phyloP scores from a whole-genome alignment of 2,113 vertebrate species.

The western clawed frog (Xenopus tropicalis) region UCB_Xtro_10.0 CM004452.2:51736001-51736500 shows the following conservation, averaged over 20 bases:
- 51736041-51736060: conserved; percentile 62
- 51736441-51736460: conserved; percentile 60
- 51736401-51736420: conserved; percentile 60
- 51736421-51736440: conserved; percentile 64
- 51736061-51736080: conserved; percentile 70
- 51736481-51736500: conserved; percentile 72
- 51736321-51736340: conserved; percentile 61
- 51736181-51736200: conserved; percentile 53
- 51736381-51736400: conserved; percentile 75
- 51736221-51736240: conserved; percentile 70
- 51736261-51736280: conserved; percentile 61
- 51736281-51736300: conserved; percentile 74
- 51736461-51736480: conserved; percentile 57
- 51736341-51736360: conserved; percentile 54
- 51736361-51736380: conserved; percentile 69
- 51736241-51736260: conserved; percentile 64
- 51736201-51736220: conserved; percentile 65
- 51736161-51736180: conserved; percentile 61
- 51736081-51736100: conserved; percentile 60
- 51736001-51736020: conserved; percentile 69
- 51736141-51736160: conserved; percentile 65
- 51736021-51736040: conserved; percentile 56
- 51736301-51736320: conserved; percentile 65
- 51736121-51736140: conserved; percentile 73
- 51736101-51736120: conserved; percentile 73